Percentiles rank a stretch among this genome's conserved stretches.
phyloP scores from a whole-genome alignment of 2,113 vertebrate species.

The Nipponia nippon region DNA sequence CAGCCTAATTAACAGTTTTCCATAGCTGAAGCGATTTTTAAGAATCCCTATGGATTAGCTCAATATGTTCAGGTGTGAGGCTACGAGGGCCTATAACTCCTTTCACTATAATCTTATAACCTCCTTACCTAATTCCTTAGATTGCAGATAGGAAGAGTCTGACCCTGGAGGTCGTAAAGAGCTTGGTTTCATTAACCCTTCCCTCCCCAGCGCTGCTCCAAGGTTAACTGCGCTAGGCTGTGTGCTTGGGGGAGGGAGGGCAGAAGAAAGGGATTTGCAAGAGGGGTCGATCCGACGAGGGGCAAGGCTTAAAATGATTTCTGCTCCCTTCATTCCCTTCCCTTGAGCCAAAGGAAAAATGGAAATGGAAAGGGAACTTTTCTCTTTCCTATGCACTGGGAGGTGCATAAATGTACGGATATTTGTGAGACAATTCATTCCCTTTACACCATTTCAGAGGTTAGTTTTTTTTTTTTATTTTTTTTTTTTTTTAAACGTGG shows the following conservation, averaged over 20 bases:
- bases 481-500: neutral
- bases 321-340: neutral
- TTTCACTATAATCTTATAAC: constrained; percentile 77
- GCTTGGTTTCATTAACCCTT: constrained; percentile 88
- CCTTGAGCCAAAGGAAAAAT: neutral
- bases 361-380: constrained; percentile 11
- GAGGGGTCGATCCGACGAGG: neutral
- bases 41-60: constrained; percentile 59
- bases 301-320: neutral
- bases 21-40: constrained; percentile 52
- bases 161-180: constrained; percentile 80
- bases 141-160: constrained; percentile 72
- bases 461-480: neutral
- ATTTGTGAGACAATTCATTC: neutral
- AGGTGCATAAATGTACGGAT: neutral
- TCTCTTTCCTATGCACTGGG: neutral
- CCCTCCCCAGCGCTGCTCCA: constrained; percentile 72
- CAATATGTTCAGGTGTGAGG: constrained; percentile 66
- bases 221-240: constrained; percentile 83
- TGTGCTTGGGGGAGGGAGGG: neutral
- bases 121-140: constrained; percentile 75
- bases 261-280: constrained; percentile 11
- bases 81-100: constrained; percentile 60
- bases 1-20: constrained; percentile 67
- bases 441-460: neutral